Conservation (phyloP, 1,140 invertebrate species). For the Zaprionus africanus region DNA sequence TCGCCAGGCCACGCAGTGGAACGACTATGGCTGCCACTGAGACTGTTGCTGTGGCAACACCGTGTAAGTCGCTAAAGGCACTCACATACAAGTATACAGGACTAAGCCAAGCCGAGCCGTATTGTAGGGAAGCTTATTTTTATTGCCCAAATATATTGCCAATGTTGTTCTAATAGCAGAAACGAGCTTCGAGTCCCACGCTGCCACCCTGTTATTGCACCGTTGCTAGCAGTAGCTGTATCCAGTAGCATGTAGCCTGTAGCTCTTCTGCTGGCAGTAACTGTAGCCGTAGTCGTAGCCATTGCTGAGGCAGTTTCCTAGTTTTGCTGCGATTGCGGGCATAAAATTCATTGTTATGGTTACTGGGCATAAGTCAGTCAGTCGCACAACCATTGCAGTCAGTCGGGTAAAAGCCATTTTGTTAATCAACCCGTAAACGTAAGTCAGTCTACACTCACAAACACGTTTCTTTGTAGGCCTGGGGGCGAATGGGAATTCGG, state of each 20-base stretch:
- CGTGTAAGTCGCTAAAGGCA: conserved; percentile 36
- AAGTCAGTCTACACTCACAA: conserved; percentile 55
- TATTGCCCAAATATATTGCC: conserved; percentile 80
- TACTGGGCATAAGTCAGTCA: conserved; percentile 80
- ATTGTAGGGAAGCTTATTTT: conserved; percentile 80
- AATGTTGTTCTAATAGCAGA: conserved; percentile 82
- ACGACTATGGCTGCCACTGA: conserved; percentile 21
- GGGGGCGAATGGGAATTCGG: conserved; percentile 26
- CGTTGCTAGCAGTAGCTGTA: not conserved
- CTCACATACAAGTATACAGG: conserved; percentile 35
- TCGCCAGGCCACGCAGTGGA: conserved; percentile 24
- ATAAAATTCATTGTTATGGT: conserved; percentile 82
- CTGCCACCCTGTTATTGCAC: conserved; percentile 24
- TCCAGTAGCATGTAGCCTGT: conserved; percentile 8
- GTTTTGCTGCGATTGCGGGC: conserved; percentile 43
- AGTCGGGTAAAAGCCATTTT: conserved; percentile 58
- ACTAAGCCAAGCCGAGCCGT: conserved; percentile 36
- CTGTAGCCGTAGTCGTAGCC: conserved; percentile 16
- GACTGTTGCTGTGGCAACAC: conserved; percentile 24
- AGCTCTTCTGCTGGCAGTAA: conserved; percentile 42
- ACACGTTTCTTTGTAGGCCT: not conserved
- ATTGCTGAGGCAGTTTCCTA: conserved; percentile 20
- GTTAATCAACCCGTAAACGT: conserved; percentile 70
- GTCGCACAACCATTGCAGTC: conserved; percentile 44
- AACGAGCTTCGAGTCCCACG: conserved; percentile 55